These are phyloP conservation scores for Camponotus pennsylvanicus DNA, from an alignment of 1,140 invertebrate species.

Conservation along the genomic window DNA sequence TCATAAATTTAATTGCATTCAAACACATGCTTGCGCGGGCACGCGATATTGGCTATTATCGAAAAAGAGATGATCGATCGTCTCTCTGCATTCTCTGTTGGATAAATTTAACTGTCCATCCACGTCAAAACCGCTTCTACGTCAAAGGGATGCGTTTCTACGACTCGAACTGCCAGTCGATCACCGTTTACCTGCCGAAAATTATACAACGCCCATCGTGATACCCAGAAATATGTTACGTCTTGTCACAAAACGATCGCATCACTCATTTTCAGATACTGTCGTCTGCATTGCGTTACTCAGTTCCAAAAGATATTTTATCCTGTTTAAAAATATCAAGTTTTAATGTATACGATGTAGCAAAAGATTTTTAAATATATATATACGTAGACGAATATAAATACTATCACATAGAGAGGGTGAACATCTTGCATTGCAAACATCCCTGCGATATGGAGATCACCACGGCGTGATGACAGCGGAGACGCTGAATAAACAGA, in stretches of 20 bases:
- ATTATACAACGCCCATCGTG: conserved; percentile 65
- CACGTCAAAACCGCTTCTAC: conserved; percentile 72
- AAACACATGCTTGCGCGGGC: conserved; percentile 59
- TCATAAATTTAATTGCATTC: conserved; percentile 73
- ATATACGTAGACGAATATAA: background rate
- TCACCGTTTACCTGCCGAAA: conserved; percentile 69
- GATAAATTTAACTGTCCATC: conserved; percentile 78
- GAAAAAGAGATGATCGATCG: conserved; percentile 72
- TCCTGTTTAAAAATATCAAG: background rate
- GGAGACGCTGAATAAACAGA: conserved; percentile 40
- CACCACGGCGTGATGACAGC: conserved; percentile 40
- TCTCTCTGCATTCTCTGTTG: conserved; percentile 69
- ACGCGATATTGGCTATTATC: conserved; percentile 67
- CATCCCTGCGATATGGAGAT: conserved; percentile 30
- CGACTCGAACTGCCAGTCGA: conserved; percentile 67
- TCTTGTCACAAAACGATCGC: conserved; percentile 61
- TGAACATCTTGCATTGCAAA: background rate
- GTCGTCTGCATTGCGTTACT: conserved; percentile 26
- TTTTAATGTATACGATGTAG: background rate
- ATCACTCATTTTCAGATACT: conserved; percentile 45
- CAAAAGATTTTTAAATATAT: background rate
- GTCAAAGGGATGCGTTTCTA: conserved; percentile 76
- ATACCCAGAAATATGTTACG: conserved; percentile 55
- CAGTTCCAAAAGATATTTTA: background rate
- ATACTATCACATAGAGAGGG: background rate